Evolutionary conservation across 2,797 vertebrate genomes (phyloP), one percentile per base, ranked within the genome.

Genomic region (Enteromius radiatus): DNA sequence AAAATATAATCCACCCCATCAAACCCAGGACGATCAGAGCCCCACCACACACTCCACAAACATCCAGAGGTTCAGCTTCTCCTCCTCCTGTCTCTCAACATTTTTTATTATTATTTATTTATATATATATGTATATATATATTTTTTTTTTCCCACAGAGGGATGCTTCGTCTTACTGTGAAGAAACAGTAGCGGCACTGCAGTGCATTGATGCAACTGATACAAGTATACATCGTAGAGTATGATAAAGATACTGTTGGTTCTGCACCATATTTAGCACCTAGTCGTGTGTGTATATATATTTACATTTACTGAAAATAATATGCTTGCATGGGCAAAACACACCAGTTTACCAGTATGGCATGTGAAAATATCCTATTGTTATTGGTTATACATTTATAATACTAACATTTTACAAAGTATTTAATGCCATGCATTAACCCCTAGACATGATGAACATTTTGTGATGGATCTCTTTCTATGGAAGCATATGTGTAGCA

Each of bases 1-100:
- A 65, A 89, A 86, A 84, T 76, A 83, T 83, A 77, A 64, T 74
- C 83, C 76, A 88, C 68, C n/a, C 80, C 85, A 75, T 88, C 83
- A 89, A 83, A 84, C 74, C 23, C 74, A 76, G 76, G 78, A 75
- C 43, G 80, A 85, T 88, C 86, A 86, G 36, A 86, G 80, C 83
- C 76, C 81, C 41, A 74, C 49, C 75, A 86, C 69, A 82, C 82
- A 78, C 38, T 67, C 78, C 61, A 84, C 21, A 82, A 43, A 83
- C 64, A 80, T 65, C 71, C 8, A 68, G 2, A 65, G 49, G 79
- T 33, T 63, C 65, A 64, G 28, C 47, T 21, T 69, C 64, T 65
- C 33, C 26, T 43, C 38, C 75, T 67, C 43, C 31, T 38, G 67
- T 70, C 61, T 71, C 73, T 80, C 65, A 77, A 76, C 67, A 84